These are phyloP conservation scores for Leucophenga montana DNA, from an alignment of 2,888 invertebrate genomes.

Conservation along the genomic window DNA sequence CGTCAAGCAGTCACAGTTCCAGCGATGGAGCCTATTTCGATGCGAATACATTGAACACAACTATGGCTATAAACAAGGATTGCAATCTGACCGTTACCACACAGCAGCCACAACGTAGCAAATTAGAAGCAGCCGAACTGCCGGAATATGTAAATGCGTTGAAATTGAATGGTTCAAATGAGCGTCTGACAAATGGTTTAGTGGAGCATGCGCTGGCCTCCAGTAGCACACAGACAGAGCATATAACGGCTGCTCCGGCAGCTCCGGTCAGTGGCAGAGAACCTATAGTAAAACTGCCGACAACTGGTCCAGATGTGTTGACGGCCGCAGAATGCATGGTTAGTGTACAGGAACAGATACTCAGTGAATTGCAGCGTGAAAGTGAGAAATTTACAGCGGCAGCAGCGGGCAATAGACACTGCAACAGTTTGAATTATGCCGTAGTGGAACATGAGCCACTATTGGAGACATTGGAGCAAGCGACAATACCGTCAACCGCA, in stretches of 20 bases:
- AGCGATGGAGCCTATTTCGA: slow-evolving; percentile 74
- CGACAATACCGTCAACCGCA: neutral
- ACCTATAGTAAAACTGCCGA: slow-evolving; percentile 35
- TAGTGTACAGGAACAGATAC: slow-evolving; percentile 62
- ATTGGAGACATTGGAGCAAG: neutral
- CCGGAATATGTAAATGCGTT: slow-evolving; percentile 43
- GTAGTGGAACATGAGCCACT: neutral
- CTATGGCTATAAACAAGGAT: slow-evolving; percentile 22
- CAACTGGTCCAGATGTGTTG: slow-evolving; percentile 31
- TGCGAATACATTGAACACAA: slow-evolving; percentile 60
- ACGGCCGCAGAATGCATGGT: slow-evolving; percentile 41
- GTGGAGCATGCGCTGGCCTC: slow-evolving; percentile 26
- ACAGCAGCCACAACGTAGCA: slow-evolving; percentile 34
- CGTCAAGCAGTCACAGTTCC: slow-evolving; percentile 74
- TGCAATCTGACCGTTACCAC: slow-evolving; percentile 41
- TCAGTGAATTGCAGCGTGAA: slow-evolving; percentile 62
- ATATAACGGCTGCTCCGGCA: neutral
- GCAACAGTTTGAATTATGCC: neutral
- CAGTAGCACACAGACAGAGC: neutral
- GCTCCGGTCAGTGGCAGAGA: neutral
- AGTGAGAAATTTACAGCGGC: slow-evolving; percentile 43
- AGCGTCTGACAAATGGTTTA: slow-evolving; percentile 55
- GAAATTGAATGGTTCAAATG: slow-evolving; percentile 45
- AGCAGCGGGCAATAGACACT: neutral
- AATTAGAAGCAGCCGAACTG: slow-evolving; percentile 37